Conservation (phyloP, 2,113 vertebrate genomes). For the Daphoenositta chrysoptera region DNA sequence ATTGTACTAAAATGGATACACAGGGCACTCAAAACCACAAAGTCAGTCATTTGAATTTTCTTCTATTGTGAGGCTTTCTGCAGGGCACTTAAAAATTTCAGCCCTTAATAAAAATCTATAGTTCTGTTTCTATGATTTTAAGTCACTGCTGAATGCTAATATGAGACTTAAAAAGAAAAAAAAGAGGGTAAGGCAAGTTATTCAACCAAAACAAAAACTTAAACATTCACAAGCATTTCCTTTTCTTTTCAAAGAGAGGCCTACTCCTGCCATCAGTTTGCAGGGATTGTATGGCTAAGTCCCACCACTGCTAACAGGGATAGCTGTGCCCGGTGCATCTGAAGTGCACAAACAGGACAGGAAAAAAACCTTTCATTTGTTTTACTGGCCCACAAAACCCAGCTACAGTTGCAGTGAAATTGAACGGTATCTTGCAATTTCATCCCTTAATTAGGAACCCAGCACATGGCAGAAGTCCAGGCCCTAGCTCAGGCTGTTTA, state of each 20-base stretch:
- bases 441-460: slow-evolving; percentile 73
- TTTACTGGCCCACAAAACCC: slow-evolving; percentile 56
- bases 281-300: background rate
- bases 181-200: background rate
- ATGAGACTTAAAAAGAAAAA: background rate
- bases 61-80: slow-evolving; percentile 12
- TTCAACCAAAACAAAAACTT: background rate
- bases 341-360: background rate
- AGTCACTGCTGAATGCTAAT: slow-evolving; percentile 26
- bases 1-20: slow-evolving; percentile 38
- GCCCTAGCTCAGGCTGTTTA: slow-evolving; percentile 67
- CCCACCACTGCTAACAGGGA: background rate
- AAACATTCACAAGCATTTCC: background rate
- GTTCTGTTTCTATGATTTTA: slow-evolving; percentile 20
- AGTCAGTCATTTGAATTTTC: background rate
- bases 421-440: slow-evolving; percentile 65
- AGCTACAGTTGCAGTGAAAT: slow-evolving; percentile 48
- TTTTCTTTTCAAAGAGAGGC: background rate
- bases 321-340: background rate
- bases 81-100: slow-evolving; percentile 44
- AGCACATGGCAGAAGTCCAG: slow-evolving; percentile 70
- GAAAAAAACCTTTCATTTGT: slow-evolving; percentile 7
- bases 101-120: slow-evolving; percentile 8
- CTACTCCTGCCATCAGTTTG: background rate
- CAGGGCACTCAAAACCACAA: background rate